These are phyloP conservation scores for Ecdyonurus torrentis DNA, from an alignment of 2,888 invertebrate species.

Conservation along the genomic window DNA sequence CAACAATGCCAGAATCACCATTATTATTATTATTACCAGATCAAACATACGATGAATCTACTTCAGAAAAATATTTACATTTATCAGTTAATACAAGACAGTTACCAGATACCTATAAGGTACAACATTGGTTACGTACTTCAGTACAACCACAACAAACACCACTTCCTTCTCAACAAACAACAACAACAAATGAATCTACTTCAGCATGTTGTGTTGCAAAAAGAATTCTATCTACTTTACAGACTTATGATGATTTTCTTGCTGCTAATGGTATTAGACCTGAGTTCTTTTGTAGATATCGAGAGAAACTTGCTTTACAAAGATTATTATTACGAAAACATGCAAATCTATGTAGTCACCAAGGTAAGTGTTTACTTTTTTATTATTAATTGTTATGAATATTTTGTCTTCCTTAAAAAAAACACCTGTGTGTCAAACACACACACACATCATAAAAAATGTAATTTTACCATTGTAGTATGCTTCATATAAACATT, in stretches of 20 bases:
- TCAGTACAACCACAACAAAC: neutral
- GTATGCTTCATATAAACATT: too few relatives aligned
- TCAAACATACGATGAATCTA: conserved; percentile 54
- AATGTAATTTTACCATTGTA: too few relatives aligned
- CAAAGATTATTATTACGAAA: neutral
- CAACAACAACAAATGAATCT: too few relatives aligned
- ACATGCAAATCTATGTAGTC: conserved; percentile 18
- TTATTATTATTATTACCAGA: conserved; percentile 52
- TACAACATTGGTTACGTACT: neutral
- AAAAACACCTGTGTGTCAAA: neutral
- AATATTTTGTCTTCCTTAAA: too few relatives aligned
- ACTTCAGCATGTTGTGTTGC: conserved; percentile 1
- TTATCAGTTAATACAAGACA: neutral
- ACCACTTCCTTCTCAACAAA: too few relatives aligned
- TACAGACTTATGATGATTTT: conserved; percentile 36
- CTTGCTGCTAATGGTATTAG: conserved; percentile 46
- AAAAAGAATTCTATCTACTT: neutral
- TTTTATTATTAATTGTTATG: too few relatives aligned
- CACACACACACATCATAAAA: too few relatives aligned
- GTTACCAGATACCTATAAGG: neutral
- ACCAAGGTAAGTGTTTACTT: conserved; percentile 11
- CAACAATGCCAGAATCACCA: conserved; percentile 3
- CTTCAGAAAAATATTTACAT: too few relatives aligned
- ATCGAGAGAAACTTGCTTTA: conserved; percentile 29
- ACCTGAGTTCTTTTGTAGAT: conserved; percentile 61